Base-by-base conservation (phyloP, 2,797 vertebrate species). In the Lycodopsis pacificus region DNA sequence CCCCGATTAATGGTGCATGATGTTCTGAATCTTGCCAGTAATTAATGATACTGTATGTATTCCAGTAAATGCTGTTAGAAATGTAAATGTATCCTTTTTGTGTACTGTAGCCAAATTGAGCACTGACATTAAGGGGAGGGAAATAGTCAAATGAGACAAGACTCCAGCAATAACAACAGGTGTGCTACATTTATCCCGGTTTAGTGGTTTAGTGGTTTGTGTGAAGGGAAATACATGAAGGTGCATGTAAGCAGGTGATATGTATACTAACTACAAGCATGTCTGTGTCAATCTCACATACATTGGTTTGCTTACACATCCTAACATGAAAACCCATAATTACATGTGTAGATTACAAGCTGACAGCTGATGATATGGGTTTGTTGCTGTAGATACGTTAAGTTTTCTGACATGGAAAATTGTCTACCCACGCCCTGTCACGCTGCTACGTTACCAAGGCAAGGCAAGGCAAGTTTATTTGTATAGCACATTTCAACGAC, bases 311-410 rank as follows among this genome's bases (percentile, higher is more conserved):
- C 87, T 86, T 82, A 78, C 68, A 80, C 75, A 81, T 73, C 76
- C 68, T 57, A 71, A 79, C 79, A 79, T 80, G 80, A 75, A 79
- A 85, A 30, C 56, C 58, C 32, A 15, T 89, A 89, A 89, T 83
- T 85, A 63, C 68, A 70, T 72, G 56, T 75, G 69, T 82, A 69
- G 63, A 79, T 75, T 83, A 85, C 76, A 81, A 79, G 69, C 78
- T 77, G 84, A 76, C 84, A 68, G 78, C 42, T 84, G 64, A 73
- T 85, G 81, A 86, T 82, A 77, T 61, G 77, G 85, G 76, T 85
- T 78, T 75, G 62, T 82, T 82, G 27, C 67, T 70, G 74, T 57
- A 53, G 66, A 83, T 68, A 71, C 2, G 14, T 73, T 79, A 73
- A 71, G 76, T 71, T 79, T 82, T 86, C 79, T 85, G 71, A 81